Evolutionary conservation across 2,888 invertebrate genomes (phyloP).

Genomic region (Diarsia mendica): DNA sequence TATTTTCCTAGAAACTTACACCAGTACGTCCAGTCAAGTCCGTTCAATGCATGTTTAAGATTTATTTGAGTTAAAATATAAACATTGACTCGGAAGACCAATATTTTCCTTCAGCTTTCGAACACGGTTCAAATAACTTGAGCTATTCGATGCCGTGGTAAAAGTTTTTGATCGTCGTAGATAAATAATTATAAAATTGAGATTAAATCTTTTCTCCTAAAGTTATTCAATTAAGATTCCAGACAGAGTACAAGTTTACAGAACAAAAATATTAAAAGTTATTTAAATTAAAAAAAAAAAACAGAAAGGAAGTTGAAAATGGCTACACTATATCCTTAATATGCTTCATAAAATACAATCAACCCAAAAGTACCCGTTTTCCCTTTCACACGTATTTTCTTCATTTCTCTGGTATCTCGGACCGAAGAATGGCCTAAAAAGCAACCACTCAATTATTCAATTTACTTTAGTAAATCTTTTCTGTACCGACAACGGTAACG

Average conservation of each 20-base stretch:
- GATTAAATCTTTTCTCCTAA: not conserved
- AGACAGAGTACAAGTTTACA: not conserved
- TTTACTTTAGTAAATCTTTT: slow-evolving; percentile 58
- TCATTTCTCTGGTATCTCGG: not conserved
- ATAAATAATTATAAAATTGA: slow-evolving; percentile 2
- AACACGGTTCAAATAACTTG: slow-evolving; percentile 17
- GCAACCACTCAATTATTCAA: slow-evolving; percentile 56
- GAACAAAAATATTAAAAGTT: not conserved
- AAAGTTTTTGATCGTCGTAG: not conserved
- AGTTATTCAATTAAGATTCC: not conserved
- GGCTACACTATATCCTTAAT: not conserved
- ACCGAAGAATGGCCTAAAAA: slow-evolving; percentile 20
- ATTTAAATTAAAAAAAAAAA: not conserved
- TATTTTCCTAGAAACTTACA: slow-evolving; percentile 9
- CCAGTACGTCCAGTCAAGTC: not conserved
- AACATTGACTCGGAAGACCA: slow-evolving; percentile 42
- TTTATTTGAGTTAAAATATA: slow-evolving; percentile 41
- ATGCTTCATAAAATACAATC: not conserved
- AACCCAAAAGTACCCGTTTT: slow-evolving; percentile 13
- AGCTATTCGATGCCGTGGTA: slow-evolving; percentile 3
- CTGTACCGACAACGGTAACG: slow-evolving; percentile 55
- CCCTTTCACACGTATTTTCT: slow-evolving; percentile 32
- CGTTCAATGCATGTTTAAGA: slow-evolving; percentile 12
- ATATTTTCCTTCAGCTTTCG: slow-evolving; percentile 36
- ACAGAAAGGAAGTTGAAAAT: not conserved